These are phyloP conservation scores for Sisyra terminalis DNA, from an alignment of 2,888 invertebrate genomes.

Conservation along the genomic window DNA sequence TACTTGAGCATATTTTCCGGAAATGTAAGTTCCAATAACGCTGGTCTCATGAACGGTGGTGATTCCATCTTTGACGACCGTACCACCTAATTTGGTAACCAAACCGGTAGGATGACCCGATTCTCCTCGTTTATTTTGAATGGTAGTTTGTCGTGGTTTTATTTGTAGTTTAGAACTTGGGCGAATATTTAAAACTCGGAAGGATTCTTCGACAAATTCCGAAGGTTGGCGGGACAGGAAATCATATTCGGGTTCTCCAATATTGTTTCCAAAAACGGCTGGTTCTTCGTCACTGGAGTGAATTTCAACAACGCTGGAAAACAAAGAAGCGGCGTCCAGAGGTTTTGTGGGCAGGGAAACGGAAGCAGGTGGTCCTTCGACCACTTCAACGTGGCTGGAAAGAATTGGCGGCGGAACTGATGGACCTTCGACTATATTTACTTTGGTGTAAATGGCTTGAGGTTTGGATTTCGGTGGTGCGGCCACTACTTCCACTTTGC, in stretches of 20 bases:
- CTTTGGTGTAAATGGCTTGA: constrained; percentile 24
- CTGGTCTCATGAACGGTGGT: constrained; percentile 78
- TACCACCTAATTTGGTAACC: constrained; percentile 71
- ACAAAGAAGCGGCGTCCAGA: constrained; percentile 19
- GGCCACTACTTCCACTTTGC: constrained; percentile 37
- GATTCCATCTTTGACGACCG: constrained; percentile 62
- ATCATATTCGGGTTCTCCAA: constrained; percentile 70
- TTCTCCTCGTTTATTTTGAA: constrained; percentile 29
- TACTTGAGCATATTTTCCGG: constrained; percentile 77
- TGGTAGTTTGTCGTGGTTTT: constrained; percentile 30
- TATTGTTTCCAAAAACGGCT: constrained; percentile 48
- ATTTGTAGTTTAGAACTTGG: constrained; percentile 42
- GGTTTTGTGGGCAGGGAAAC: constrained; percentile 17
- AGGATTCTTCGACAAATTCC: constrained; percentile 72
- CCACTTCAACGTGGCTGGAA: constrained; percentile 22
- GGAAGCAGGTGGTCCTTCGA: constrained; percentile 25
- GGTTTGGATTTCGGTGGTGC: constrained; percentile 31
- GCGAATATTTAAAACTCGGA: constrained; percentile 62
- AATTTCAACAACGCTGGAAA: constrained; percentile 39
- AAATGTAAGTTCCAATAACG: constrained; percentile 77
- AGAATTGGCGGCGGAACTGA: constrained; percentile 21
- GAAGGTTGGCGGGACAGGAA: constrained; percentile 71
- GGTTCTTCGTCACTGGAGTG: constrained; percentile 36
- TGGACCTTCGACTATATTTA: constrained; percentile 20
- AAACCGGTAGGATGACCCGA: constrained; percentile 60